Base-by-base conservation (phyloP, 2,113 vertebrate species). In the Laticauda laticaudata region DNA sequence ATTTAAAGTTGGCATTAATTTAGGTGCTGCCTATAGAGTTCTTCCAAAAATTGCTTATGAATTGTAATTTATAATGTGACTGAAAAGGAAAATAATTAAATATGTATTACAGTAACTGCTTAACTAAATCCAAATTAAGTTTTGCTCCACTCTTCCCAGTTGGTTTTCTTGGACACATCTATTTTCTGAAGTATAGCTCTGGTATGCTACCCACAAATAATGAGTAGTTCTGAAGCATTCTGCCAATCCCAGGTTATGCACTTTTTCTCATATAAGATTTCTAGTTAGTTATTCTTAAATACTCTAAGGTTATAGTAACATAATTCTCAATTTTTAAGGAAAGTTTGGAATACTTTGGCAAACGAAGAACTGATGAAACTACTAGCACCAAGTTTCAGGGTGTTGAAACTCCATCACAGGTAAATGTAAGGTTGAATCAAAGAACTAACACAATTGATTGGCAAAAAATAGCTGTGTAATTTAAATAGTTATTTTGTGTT, bases 361-460 rank as follows among this genome's bases (percentile, higher is more conserved):
- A 99, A 94, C 97, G 98, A 88, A 98, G 99, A 96, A 99, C 99
- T 0, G 99, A 99, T 95, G 99, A 98, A 97, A 98, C 97, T 94
- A 98, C 88, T 55, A 99, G 99, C 94, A 97, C 97, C 39, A 99
- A 99, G 95, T 99, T 98, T 94, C 99, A 99, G 94, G 99, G 99
- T 91, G 98, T 99, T 94, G 99, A 99, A 97, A 99, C 99, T 54
- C 99, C 99, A 15, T 99, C 99, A 86, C 99, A 99, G 98, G 99
- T 99, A 95, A 96, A 91, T 12, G 39, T 53, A 89, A 92, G 59
- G 26, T 56, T 54, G 43, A 48, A 45, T 10, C 20, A 90, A 26
- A 23, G 43, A 24, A 59, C 26, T 86, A 53, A 51, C 7, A 15
- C n/a, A 29, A 10, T 11, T 24, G 56, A 20, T 39, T 5, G 39